Evolutionary conservation across 2,113 vertebrate species (phyloP).

Genomic region (Nestor notabilis): DNA sequence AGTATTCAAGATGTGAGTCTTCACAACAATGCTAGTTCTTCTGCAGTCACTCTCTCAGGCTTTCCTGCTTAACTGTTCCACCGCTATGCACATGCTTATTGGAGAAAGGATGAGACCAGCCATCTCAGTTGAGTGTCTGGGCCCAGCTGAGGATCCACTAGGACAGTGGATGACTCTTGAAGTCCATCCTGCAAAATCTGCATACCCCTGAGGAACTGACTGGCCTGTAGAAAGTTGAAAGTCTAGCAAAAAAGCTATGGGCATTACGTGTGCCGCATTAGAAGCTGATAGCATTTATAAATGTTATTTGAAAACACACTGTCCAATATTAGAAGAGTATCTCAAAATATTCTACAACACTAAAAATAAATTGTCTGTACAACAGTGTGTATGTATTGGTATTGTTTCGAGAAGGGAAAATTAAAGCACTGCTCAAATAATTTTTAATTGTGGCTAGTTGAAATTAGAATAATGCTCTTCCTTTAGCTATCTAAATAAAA

Average conservation of each 20-base stretch:
- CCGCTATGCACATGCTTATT: background rate
- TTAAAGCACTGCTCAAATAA: background rate
- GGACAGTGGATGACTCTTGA: background rate
- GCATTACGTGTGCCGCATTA: background rate
- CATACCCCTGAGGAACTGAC: background rate
- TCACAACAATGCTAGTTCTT: background rate
- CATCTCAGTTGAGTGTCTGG: background rate
- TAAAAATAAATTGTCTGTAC: background rate
- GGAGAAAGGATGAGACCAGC: accelerated
- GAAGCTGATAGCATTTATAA: background rate
- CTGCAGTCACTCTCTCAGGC: background rate
- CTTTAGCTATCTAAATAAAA: background rate
- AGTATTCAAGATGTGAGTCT: background rate
- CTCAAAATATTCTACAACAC: background rate
- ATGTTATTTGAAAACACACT: background rate
- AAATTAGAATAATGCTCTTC: background rate
- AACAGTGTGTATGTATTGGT: background rate
- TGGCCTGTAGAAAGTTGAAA: background rate
- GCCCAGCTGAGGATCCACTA: background rate
- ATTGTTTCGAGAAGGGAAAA: background rate
- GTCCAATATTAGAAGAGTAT: background rate
- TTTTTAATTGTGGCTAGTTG: background rate
- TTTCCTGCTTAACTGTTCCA: background rate
- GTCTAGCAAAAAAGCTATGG: background rate
- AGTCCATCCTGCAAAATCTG: background rate